phyloP scores from a whole-genome alignment of 1,140 invertebrate genomes.

The Drosophila parabipectinata region DNA sequence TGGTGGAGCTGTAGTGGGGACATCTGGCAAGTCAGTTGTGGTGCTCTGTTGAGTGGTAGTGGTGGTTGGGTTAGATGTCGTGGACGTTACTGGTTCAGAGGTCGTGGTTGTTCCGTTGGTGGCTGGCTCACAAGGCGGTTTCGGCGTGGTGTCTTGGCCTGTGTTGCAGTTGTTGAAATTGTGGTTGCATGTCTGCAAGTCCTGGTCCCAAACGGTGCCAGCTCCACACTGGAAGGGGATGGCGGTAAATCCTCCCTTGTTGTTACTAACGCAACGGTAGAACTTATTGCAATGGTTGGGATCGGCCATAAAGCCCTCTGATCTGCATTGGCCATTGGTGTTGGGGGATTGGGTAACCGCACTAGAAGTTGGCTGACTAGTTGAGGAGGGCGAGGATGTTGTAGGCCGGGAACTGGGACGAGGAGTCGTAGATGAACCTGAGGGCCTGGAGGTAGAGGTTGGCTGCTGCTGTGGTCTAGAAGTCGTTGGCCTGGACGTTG shows the following conservation, averaged over 20 bases:
- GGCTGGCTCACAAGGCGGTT: constrained; percentile 51
- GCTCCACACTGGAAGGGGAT: constrained; percentile 87
- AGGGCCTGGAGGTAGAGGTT: constrained; percentile 4
- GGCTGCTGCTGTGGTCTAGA: background rate
- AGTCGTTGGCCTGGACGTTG: constrained; percentile 13
- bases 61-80: constrained; percentile 4
- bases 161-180: constrained; percentile 74
- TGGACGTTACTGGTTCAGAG: constrained; percentile 1
- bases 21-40: constrained; percentile 8
- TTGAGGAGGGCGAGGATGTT: constrained; percentile 4
- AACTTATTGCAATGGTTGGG: constrained; percentile 87
- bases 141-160: constrained; percentile 30
- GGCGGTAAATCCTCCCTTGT: constrained; percentile 85
- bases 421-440: constrained; percentile 12
- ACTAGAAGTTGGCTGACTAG: background rate
- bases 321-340: constrained; percentile 40
- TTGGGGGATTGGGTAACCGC: constrained; percentile 19
- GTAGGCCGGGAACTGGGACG: constrained; percentile 21
- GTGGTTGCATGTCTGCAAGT: constrained; percentile 87
- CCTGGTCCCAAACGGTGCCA: constrained; percentile 88
- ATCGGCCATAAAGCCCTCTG: constrained; percentile 68
- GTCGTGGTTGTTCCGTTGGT: constrained; percentile 30
- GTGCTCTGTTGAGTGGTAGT: constrained; percentile 8
- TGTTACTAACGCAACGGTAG: constrained; percentile 88
- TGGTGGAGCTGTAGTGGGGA: constrained; percentile 1